Evolutionary conservation across 2,888 invertebrate genomes (phyloP), one percentile per base, ranked within the genome.

Genomic region (Rambutsinella grinnellia): DNA sequence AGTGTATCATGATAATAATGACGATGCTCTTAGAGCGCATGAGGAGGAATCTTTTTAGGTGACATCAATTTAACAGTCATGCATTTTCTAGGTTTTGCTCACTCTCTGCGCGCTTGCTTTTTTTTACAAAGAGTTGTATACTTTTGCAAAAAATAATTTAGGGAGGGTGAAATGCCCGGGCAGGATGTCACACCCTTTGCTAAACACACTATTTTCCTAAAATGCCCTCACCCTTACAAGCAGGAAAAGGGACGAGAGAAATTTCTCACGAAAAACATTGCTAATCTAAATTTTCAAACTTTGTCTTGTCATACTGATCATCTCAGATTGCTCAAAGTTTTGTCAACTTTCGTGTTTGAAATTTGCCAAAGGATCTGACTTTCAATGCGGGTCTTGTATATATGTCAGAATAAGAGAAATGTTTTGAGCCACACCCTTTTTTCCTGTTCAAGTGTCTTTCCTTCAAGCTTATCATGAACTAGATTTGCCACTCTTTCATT

Each of bases 101-200:
- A 8, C 36, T 36, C 36, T 36, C 36, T 36, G 44, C 13, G 13
- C 13, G 44, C 36, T 36, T 36, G 36, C 36, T 19, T 5, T 21
- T 17, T 23, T 54, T 54, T 24, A 36, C 6, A 36, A 36, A 36
- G 13, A 13, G 36, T 36, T 36, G 5, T 36, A 36, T 13, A 36
- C 6, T 5, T 36, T 8, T 36, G 13, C 36, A 36, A 36, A 36
- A 36, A 36, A 17, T 44, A 8, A 15, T 62, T 61, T 49, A 24
- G 21, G 58, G 36, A 62, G 27, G 19, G 44, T 49, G 19, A 66
- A 72, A 74, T 74, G 54, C 75, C 75, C 68, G 75, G 75, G 76
- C 76, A 61, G 76, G 76, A 76, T 76, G 76, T 76, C 76, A 76
- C 69, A 76, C 76, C 69, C 76, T 69, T 24, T 23, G 54, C 49